Evolutionary conservation across 2,888 invertebrate genomes (phyloP).

Genomic region (Hydraecia micacea): DNA sequence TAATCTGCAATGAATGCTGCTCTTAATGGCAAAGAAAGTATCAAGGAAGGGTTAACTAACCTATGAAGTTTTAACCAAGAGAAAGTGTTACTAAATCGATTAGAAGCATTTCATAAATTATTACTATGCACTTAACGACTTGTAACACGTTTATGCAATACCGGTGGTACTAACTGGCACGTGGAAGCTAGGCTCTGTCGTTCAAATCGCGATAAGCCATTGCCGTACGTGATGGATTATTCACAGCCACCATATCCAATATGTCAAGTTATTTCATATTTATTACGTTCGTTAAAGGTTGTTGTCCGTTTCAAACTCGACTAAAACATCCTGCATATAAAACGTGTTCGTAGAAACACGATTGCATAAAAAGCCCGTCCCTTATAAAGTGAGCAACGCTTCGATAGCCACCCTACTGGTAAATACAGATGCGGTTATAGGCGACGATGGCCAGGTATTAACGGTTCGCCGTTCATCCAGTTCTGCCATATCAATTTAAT

Average conservation of each 20-base stretch:
- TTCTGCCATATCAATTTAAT: conserved; percentile 51
- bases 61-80: conserved; percentile 54
- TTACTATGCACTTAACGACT: conserved; percentile 68
- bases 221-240: conserved; percentile 80
- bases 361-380: conserved; percentile 60
- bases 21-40: conserved; percentile 55
- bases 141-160: conserved; percentile 75
- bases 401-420: conserved; percentile 63
- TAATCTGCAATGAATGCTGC: conserved; percentile 16
- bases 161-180: conserved; percentile 73
- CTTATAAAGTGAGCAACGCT: conserved; percentile 61
- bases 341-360: conserved; percentile 49
- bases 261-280: conserved; percentile 50
- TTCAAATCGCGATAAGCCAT: conserved; percentile 78
- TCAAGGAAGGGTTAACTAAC: conserved; percentile 61
- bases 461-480: conserved; percentile 52
- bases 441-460: conserved; percentile 46
- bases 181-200: conserved; percentile 76
- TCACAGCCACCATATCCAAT: conserved; percentile 66
- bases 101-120: conserved; percentile 68
- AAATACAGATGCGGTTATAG: conserved; percentile 58
- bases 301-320: conserved; percentile 46
- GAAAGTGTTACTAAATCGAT: conserved; percentile 70
- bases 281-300: conserved; percentile 53
- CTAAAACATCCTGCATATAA: conserved; percentile 56